A percentile compares a stretch with the other conserved stretches of the same genome.
Evolutionary conservation across 2,113 vertebrate genomes (phyloP).

Genomic region (Chloebia gouldiae): DNA sequence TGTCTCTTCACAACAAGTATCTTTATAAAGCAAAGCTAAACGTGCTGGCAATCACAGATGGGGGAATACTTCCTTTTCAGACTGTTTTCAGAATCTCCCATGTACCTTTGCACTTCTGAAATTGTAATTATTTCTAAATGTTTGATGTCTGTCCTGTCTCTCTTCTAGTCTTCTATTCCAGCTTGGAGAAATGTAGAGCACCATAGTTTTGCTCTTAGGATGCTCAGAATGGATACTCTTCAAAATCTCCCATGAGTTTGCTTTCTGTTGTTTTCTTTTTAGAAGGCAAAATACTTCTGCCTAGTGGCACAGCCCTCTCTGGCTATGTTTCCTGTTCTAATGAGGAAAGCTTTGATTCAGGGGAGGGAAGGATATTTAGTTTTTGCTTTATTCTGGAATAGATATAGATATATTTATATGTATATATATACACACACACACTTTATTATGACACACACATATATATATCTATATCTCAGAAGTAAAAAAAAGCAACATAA

Average conservation of each 20-base stretch:
- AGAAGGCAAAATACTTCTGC: neutral
- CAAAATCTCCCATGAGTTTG: neutral
- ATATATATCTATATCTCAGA: neutral
- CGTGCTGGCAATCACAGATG: neutral
- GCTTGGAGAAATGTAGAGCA: neutral
- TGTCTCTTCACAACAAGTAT: neutral
- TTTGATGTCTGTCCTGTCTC: neutral
- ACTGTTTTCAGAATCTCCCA: neutral
- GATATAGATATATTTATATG: fast-evolving
- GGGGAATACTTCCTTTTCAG: neutral
- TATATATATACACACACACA: fast-evolving
- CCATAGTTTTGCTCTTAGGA: neutral
- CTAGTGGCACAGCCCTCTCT: neutral
- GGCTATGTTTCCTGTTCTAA: neutral
- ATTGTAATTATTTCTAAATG: neutral
- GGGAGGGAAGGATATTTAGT: neutral
- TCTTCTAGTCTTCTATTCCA: neutral
- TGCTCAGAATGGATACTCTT: neutral
- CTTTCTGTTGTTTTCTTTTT: neutral
- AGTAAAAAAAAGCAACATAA: neutral
- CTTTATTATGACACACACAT: neutral
- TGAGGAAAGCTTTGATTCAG: neutral
- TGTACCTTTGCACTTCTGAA: neutral
- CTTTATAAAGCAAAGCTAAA: neutral
- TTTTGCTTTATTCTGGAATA: neutral